A percentile compares a stretch with the other conserved stretches of the same genome.
Evolutionary conservation across 2,888 invertebrate species (phyloP).

Genomic region (Bhutanitis thaidina): DNA sequence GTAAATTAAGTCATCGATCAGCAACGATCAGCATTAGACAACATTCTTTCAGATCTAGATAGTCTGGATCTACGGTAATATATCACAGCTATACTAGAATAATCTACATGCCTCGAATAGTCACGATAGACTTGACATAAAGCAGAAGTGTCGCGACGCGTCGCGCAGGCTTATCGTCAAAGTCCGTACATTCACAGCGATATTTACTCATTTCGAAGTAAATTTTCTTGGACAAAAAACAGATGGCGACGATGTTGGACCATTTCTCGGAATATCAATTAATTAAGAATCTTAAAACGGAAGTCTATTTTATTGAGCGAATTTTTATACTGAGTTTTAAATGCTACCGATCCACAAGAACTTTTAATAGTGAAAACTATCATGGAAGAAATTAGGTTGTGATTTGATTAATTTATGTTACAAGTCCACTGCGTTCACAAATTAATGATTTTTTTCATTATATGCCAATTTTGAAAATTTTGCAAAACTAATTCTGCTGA

Average conservation of each 20-base stretch:
- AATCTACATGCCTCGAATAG: not conserved
- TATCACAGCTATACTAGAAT: not conserved
- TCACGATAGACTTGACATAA: not conserved
- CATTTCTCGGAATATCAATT: not conserved
- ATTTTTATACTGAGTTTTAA: too few relatives aligned
- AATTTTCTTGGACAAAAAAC: constrained; percentile 3
- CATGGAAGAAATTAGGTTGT: too few relatives aligned
- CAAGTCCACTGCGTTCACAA: too few relatives aligned
- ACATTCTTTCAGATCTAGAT: not conserved
- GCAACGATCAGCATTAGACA: constrained; percentile 1
- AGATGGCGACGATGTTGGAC: not conserved
- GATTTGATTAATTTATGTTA: too few relatives aligned
- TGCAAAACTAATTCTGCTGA: too few relatives aligned
- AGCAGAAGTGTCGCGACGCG: constrained; percentile 1
- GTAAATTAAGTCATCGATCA: too few relatives aligned
- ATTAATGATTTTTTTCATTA: too few relatives aligned
- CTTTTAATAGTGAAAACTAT: too few relatives aligned
- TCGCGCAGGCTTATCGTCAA: not conserved
- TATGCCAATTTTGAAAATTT: too few relatives aligned
- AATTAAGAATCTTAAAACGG: not conserved
- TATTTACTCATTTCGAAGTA: constrained; percentile 1
- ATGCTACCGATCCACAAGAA: too few relatives aligned
- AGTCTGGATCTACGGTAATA: constrained; percentile 1
- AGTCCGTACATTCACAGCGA: not conserved
- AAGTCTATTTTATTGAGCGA: too few relatives aligned